phyloP scores from a whole-genome alignment of 23 tunicate genomes.

The Ascidia mentula region DNA sequence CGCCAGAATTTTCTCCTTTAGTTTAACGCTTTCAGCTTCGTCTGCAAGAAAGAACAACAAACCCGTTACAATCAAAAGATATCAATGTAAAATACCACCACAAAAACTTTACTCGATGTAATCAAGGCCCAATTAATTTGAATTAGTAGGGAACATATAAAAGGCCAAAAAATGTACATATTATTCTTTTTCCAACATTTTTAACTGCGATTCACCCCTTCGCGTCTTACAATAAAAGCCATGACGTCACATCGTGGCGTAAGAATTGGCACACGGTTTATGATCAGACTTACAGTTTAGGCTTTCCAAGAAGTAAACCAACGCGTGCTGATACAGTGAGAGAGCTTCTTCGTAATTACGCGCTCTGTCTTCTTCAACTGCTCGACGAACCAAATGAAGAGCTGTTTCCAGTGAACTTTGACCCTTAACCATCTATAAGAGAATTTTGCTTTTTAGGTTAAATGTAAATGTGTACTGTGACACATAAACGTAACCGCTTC shows the following conservation, averaged over 20 bases:
- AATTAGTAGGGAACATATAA: background rate
- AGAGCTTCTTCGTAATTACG: slow-evolving; percentile 65
- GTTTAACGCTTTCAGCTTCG: slow-evolving; percentile 69
- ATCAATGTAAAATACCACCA: background rate
- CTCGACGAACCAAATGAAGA: slow-evolving; percentile 58
- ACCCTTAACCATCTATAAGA: slow-evolving; percentile 27
- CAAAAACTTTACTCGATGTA: background rate
- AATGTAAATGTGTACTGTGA: too few species aligned
- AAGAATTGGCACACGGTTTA: background rate
- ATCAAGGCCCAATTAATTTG: background rate
- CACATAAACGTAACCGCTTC: too few species aligned
- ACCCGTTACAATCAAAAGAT: background rate
- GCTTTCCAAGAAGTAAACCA: slow-evolving; percentile 73
- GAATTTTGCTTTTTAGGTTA: too few species aligned
- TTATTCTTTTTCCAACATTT: background rate
- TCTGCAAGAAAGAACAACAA: slow-evolving; percentile 22
- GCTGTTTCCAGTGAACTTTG: slow-evolving; percentile 69
- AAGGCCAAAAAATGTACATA: background rate
- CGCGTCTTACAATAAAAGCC: too few species aligned
- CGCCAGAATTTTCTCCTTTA: slow-evolving; percentile 62
- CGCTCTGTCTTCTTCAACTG: slow-evolving; percentile 66
- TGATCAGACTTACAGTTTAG: slow-evolving; percentile 52
- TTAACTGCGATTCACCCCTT: background rate
- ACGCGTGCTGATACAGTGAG: slow-evolving; percentile 64
- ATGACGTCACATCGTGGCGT: background rate